Base-by-base conservation (phyloP, 2,797 vertebrate genomes). In the Stomatorhinus walkeri region DNA sequence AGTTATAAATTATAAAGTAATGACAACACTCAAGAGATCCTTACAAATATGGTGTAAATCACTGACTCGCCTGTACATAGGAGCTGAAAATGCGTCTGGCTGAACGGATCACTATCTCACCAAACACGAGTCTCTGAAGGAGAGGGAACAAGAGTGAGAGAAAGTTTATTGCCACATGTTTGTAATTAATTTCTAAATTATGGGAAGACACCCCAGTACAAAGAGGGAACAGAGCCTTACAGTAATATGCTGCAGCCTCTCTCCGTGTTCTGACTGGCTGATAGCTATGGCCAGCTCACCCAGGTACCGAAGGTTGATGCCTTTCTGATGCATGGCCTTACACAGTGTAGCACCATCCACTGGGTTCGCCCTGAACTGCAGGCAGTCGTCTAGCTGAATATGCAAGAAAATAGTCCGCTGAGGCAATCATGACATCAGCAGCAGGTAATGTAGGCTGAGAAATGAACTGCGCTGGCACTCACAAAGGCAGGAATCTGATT, bases 301-400 rank as follows among this genome's bases (percentile, higher is more conserved):
- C 64, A 97, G 91, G 91, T 97, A 97, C 0, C 96, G 95, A 1
- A 97, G 93, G 90, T 96, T 97, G 91, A 97, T 95, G 90, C 96
- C 96, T 87, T 90, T 94, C 85, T 93, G 91, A 90, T 96, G 96
- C 3, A 97, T 92, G 0, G 91, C 92, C 85, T 93, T 91, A 81
- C 95, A 95, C 28, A 97, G 92, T 81, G 96, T 93, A 76, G 92
- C 92, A n/a, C 96, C 94, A 61, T 97, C 96, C 92, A 96, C 92
- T 16, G 96, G 96, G 14, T 93, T 91, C 59, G 95, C 94, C 1
- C 91, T 88, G 90, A 89, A 94, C 46, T 94, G 91, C 79, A 94
- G 90, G 90, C 95, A 96, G 87, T 91, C 89, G 43, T 95, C 93
- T 90, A 97, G 85, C 96, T 97, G 91, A 54, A 88, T 61, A 88